phyloP scores from a whole-genome alignment of 1,140 invertebrate species.

The Meloidogyne exigua region DNA sequence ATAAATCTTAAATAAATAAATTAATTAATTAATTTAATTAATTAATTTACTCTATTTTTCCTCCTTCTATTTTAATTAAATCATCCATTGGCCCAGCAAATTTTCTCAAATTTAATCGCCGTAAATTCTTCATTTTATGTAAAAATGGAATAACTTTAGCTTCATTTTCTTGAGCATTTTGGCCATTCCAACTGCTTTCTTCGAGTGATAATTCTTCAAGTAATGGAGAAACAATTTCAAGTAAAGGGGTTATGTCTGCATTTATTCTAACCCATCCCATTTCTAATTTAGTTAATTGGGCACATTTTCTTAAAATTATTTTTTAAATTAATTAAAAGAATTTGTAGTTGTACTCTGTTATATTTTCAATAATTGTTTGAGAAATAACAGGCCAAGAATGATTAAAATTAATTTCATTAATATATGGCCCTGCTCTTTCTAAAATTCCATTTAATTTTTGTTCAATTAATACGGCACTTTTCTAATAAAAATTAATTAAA shows the following conservation, averaged over 20 bases:
- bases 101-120: conserved; percentile 19
- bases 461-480: conserved; percentile 18
- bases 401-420: conserved; percentile 30
- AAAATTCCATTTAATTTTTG: conserved; percentile 29
- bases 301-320: conserved; percentile 31
- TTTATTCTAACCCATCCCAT: conserved; percentile 33
- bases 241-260: conserved; percentile 36
- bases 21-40: neutral
- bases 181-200: conserved; percentile 31
- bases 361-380: conserved; percentile 29
- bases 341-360: conserved; percentile 26
- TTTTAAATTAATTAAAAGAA: neutral
- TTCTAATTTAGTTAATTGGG: conserved; percentile 30
- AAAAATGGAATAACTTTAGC: neutral
- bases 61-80: neutral
- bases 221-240: conserved; percentile 22
- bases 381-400: conserved; percentile 32
- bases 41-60: conserved; percentile 10
- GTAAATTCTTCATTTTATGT: conserved; percentile 6
- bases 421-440: conserved; percentile 33
- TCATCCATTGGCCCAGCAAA: conserved; percentile 15
- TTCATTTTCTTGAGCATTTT: neutral
- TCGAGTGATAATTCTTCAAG: conserved; percentile 40
- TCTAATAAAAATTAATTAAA: conserved; percentile 19
- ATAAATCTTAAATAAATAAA: conserved; percentile 27